Conservation (phyloP, 2,113 vertebrate species). For the Rhinopomastus cyanomelas region DNA sequence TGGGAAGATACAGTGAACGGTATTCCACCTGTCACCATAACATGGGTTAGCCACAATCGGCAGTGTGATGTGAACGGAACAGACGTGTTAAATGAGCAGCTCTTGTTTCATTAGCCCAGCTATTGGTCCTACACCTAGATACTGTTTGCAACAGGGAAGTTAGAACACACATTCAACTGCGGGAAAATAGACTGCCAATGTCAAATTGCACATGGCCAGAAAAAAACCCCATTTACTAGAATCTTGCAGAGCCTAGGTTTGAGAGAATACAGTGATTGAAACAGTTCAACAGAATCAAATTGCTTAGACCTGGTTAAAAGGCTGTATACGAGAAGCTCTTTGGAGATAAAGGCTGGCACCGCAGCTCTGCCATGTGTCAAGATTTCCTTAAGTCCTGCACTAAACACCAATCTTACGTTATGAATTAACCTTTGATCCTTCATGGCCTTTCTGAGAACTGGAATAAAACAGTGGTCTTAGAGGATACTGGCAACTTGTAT, state of each 20-base stretch:
- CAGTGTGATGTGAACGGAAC: accelerated
- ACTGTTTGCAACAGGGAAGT: neutral
- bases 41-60: neutral
- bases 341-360: neutral
- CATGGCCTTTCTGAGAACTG: neutral
- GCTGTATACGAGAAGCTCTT: neutral
- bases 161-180: neutral
- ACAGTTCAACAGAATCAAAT: neutral
- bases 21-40: neutral
- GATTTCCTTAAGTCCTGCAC: neutral
- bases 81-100: neutral
- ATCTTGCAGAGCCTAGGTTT: neutral
- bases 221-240: neutral
- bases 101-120: neutral
- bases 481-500: neutral
- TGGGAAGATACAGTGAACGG: neutral
- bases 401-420: neutral
- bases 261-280: neutral
- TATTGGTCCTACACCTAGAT: neutral
- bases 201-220: neutral
- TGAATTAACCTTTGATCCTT: neutral
- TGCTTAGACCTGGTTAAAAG: neutral
- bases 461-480: neutral
- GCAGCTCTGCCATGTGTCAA: neutral
- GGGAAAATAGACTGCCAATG: neutral